Base-by-base conservation (phyloP, 2,113 vertebrate genomes). In the Ascaphus truei region DNA sequence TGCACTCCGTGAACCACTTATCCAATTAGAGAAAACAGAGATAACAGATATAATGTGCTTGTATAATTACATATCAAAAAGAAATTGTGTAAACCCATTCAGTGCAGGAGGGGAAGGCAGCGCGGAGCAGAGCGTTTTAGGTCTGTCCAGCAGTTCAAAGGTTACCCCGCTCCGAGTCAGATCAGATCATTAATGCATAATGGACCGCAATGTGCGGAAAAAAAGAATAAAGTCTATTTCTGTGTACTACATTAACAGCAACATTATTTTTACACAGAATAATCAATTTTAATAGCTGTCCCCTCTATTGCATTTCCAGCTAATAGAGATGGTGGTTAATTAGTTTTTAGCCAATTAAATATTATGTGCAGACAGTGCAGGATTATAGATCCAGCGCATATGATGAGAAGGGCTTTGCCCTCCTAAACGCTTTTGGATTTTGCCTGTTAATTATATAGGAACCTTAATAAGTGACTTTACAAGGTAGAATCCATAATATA, bases 141-240 rank as follows among this genome's bases (percentile, higher is more conserved):
- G n/a, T n/a, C n/a, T n/a, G n/a, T 76, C 59, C 75, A 62, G 62
- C 57, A 72, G 10, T 45, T n/a, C 41, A 45, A 45, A 45, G 5
- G 41, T 18, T 45, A 45, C 16, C 20, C 16, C 20, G 10, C 12
- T 34, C 12, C 12, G 7, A 34, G 33, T 34, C 7, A 34, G 7
- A 12, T 34, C 12, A n/a, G n/a, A 12, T 20, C 41, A 45, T 45
- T 45, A 45, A 51, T 22, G 26, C 47, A 10, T 51, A 25, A 6
- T 51, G 20, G 47, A 51, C 10, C 53, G 20, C 16, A 20, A 18
- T 22, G 30, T 57, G 16, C 12, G 3, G 34, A 27, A 9, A 10
- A 57, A 27, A 9, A 10, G 8, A 25, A 11, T 15, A n/a, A 1
- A 43, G 23, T 26, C 12, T 12, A 23, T 9, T 39, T 27, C 33